phyloP scores from a whole-genome alignment of 2,888 invertebrate genomes.

The Drosophila mulleri region DNA sequence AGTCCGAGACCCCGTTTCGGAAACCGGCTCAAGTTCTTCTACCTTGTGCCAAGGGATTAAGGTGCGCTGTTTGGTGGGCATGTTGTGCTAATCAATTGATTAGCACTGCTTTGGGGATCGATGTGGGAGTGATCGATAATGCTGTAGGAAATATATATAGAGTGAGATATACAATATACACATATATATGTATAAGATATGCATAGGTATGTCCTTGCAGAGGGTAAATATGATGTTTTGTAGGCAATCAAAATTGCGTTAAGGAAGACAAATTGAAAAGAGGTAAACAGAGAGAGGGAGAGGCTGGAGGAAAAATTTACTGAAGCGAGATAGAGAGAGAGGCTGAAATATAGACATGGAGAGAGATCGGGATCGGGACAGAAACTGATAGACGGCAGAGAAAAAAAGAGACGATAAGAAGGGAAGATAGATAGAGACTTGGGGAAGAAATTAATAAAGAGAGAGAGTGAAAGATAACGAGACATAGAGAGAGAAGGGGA shows the following conservation, averaged over 20 bases:
- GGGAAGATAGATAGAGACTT: neutral
- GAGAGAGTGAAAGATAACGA: neutral
- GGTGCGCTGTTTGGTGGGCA: conserved; percentile 57
- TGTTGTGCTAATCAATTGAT: conserved; percentile 55
- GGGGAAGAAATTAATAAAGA: neutral
- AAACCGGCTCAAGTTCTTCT: conserved; percentile 8
- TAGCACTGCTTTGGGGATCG: conserved; percentile 23
- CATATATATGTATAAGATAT: neutral
- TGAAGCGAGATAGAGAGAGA: neutral
- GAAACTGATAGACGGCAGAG: neutral
- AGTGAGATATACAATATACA: neutral
- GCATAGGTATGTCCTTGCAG: neutral
- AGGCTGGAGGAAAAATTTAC: neutral
- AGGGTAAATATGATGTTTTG: neutral
- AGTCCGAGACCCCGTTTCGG: neutral
- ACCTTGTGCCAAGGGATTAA: conserved; percentile 3
- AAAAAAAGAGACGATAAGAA: neutral
- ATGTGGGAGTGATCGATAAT: conserved; percentile 5
- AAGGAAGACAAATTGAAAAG: neutral
- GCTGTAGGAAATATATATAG: neutral
- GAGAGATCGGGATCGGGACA: neutral
- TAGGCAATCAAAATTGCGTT: neutral
- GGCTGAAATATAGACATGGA: no score
- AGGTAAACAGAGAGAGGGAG: neutral
- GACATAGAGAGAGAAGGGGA: neutral